These are phyloP conservation scores for Rhorus exstirpatorius DNA, from an alignment of 2,888 invertebrate genomes.

Conservation along the genomic window DNA sequence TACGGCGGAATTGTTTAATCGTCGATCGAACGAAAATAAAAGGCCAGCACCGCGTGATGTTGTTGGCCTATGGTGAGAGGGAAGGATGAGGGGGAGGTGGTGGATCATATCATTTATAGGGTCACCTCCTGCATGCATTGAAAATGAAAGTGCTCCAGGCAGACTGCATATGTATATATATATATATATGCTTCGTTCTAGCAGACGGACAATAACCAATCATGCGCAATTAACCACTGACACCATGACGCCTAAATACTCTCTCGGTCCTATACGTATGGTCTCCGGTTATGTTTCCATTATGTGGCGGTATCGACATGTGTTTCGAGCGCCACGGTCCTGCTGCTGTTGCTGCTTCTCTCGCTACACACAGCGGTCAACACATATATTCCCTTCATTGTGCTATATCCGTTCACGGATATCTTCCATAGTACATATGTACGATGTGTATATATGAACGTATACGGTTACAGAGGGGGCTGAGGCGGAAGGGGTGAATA, in stretches of 20 bases:
- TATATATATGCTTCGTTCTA: conserved; percentile 63
- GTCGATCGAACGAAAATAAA: conserved; percentile 75
- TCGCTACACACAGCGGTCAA: conserved; percentile 55
- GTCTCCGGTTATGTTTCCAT: conserved; percentile 84
- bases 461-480: conserved; percentile 35
- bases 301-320: conserved; percentile 85
- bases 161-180: conserved; percentile 22
- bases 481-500: conserved; percentile 47
- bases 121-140: conserved; percentile 20
- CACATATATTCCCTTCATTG: conserved; percentile 71
- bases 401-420: conserved; percentile 66
- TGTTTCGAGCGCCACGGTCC: conserved; percentile 80
- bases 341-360: conserved; percentile 67
- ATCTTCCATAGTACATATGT: conserved; percentile 62
- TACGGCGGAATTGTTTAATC: conserved; percentile 7
- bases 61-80: conserved; percentile 14
- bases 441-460: conserved; percentile 56
- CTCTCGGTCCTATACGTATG: conserved; percentile 73
- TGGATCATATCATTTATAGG: conserved; percentile 28
- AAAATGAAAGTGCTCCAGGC: conserved; percentile 65
- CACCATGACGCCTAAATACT: conserved; percentile 84
- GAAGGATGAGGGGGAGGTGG: background rate
- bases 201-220: conserved; percentile 84
- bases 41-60: conserved; percentile 56
- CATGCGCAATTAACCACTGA: conserved; percentile 85